Percentiles rank a stretch among this genome's conserved stretches.
Evolutionary conservation across 2,113 vertebrate species (phyloP).

Genomic region (Ptilonorhynchus violaceus): DNA sequence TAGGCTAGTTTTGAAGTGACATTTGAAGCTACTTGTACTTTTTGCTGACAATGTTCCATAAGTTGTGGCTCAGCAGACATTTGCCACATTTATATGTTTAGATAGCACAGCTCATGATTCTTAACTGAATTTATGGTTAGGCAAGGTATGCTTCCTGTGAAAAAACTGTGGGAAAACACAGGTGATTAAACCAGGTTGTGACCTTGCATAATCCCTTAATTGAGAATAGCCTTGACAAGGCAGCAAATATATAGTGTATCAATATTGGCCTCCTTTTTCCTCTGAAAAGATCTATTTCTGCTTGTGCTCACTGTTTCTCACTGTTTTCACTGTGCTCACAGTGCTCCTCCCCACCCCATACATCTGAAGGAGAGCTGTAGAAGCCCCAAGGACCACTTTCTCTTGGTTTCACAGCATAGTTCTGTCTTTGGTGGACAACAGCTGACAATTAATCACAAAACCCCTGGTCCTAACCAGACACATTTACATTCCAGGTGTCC

Average conservation of each 20-base stretch:
- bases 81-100: background rate
- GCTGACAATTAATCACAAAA: constrained; percentile 26
- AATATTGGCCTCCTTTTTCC: background rate
- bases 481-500: constrained; percentile 53
- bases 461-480: background rate
- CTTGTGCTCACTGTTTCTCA: background rate
- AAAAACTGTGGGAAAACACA: background rate
- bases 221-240: background rate
- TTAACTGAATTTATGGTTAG: background rate
- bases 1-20: background rate
- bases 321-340: too few species aligned
- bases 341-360: background rate
- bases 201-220: background rate
- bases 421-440: background rate
- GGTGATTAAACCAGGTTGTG: background rate
- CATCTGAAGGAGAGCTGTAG: background rate
- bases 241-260: background rate
- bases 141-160: background rate
- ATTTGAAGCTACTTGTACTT: background rate
- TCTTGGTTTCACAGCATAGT: background rate
- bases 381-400: background rate
- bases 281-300: background rate
- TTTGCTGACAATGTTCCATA: background rate
- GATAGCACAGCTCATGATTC: background rate
- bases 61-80: background rate